These are phyloP conservation scores for Dicranocentrus wangi DNA, from an alignment of 2,888 invertebrate species.

Conservation along the genomic window DNA sequence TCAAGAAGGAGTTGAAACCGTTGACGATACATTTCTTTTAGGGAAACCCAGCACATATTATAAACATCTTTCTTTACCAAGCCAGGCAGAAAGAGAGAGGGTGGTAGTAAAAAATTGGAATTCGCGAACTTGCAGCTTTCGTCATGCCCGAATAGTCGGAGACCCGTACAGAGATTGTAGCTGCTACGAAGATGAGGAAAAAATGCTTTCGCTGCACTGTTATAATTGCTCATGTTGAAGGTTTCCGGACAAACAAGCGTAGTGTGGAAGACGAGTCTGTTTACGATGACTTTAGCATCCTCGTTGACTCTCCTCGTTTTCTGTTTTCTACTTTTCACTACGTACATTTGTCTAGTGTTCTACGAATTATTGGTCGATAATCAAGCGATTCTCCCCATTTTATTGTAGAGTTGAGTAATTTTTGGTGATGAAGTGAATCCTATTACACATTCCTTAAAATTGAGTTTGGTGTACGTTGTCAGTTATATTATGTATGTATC, in stretches of 20 bases:
- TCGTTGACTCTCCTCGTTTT: background rate
- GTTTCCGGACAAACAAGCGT: slow-evolving; percentile 2
- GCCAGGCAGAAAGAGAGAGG: slow-evolving; percentile 6
- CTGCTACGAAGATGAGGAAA: background rate
- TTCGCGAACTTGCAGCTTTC: slow-evolving; percentile 41
- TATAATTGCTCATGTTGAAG: slow-evolving; percentile 21
- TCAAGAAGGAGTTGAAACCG: no score
- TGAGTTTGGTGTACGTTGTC: no score
- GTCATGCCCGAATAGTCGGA: slow-evolving; percentile 48
- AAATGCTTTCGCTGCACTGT: background rate
- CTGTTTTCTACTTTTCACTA: background rate
- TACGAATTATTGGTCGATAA: background rate
- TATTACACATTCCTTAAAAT: background rate
- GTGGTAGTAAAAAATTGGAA: slow-evolving; percentile 32
- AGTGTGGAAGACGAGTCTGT: background rate
- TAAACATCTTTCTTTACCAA: background rate
- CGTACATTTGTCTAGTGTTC: background rate
- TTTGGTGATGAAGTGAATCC: no score
- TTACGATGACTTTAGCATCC: background rate
- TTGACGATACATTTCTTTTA: background rate
- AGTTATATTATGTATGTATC: no score
- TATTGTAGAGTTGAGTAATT: background rate
- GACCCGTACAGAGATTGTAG: background rate
- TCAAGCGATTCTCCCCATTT: slow-evolving; percentile 5
- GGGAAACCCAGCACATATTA: background rate